Conservation (phyloP, 1,140 invertebrate genomes). For the Drosophila sulfurigaster region DNA sequence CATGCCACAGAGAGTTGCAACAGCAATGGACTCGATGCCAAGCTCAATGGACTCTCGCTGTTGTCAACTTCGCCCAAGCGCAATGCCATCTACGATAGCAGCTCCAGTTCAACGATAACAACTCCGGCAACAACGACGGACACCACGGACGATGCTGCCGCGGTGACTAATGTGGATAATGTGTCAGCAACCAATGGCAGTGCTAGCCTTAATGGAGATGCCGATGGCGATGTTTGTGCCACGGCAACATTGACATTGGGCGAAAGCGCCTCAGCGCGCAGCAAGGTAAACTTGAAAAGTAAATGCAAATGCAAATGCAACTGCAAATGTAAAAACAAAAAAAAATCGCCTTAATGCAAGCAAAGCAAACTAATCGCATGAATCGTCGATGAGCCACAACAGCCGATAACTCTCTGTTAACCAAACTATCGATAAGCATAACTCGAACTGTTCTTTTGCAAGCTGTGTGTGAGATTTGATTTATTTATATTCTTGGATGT, state of each 20-base stretch:
- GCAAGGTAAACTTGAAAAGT: slow-evolving; percentile 62
- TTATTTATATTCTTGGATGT: slow-evolving; percentile 1
- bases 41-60: slow-evolving; percentile 66
- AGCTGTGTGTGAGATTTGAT: not conserved
- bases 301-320: not conserved
- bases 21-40: slow-evolving; percentile 57
- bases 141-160: slow-evolving; percentile 60
- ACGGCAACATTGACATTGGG: slow-evolving; percentile 62
- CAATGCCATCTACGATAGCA: slow-evolving; percentile 70
- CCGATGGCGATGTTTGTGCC: slow-evolving; percentile 56
- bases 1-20: slow-evolving; percentile 31
- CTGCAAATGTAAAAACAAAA: slow-evolving; percentile 23
- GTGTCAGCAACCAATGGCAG: slow-evolving; percentile 11
- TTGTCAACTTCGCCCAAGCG: slow-evolving; percentile 63
- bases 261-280: slow-evolving; percentile 49
- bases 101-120: slow-evolving; percentile 19
- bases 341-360: not conserved
- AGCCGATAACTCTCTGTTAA: slow-evolving; percentile 5
- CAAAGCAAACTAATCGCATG: slow-evolving; percentile 51
- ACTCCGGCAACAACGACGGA: slow-evolving; percentile 31
- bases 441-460: not conserved
- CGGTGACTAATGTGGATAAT: not conserved
- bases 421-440: slow-evolving; percentile 5
- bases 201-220: slow-evolving; percentile 12
- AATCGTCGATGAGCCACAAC: not conserved